Base-by-base conservation (phyloP, 1,140 invertebrate species). In the Agrilus planipennis region DNA sequence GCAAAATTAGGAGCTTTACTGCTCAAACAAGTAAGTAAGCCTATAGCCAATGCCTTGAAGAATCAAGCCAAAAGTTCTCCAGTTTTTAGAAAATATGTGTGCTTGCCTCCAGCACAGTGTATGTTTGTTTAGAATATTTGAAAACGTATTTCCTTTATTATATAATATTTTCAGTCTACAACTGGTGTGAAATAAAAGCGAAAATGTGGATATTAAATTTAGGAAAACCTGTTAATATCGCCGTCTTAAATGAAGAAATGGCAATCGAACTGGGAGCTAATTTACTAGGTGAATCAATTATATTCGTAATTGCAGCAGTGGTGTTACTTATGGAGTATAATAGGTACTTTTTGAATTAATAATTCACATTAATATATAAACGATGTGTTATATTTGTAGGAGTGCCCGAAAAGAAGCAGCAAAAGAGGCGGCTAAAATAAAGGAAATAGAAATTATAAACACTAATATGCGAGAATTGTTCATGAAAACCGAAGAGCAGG, bases 51-150 rank as follows among this genome's bases (percentile, higher is more conserved):
- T 27, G 23, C 23, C 7, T 9, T 27, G 7, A 27, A 7, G 23
- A 9, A 7, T 27, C 7, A 27, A 27, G 23, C 23, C 7, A 27
- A 27, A 27, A 27, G 12, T 9, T 27, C 23, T 7, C 23, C 23
- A 12, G 12, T 27, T 27, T 27, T 27, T 12, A 27, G 12, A 27
- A 27, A 12, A 12, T 27, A 27, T 27, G 12, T 27, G 7, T 27
- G 23, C 12, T 27, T 27, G 12, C 23, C 23, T 27, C 23, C 23
- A 7, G 23, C 23, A 7, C 7, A 27, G 12, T 7, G 23, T 27
- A 7, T 9, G 23, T 27, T 27, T 39, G 36, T 18, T 44, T 44
- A 38, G 25, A 15, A n/a, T n/a, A n/a, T n/a, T n/a, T n/a, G n/a
- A n/a, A n/a, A n/a, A n/a, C 34, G 5, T 14, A 18, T n/a, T 27